Evolutionary conservation across 2,113 vertebrate genomes (phyloP).

Genomic region (Sphyrna mokarran): DNA sequence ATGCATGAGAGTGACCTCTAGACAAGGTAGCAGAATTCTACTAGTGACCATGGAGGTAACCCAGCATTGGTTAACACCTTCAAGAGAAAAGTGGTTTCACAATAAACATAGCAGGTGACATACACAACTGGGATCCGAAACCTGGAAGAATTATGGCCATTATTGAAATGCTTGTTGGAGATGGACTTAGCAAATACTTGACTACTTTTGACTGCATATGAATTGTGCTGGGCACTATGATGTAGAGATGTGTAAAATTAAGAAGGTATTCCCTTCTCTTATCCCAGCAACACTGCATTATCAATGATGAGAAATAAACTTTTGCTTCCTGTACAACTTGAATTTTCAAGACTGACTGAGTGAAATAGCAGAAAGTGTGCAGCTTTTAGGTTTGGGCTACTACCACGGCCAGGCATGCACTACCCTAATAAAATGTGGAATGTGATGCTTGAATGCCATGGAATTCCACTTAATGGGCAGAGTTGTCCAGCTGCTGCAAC

Average conservation of each 20-base stretch:
- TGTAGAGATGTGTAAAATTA: background rate
- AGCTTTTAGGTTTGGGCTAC: background rate
- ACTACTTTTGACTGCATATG: background rate
- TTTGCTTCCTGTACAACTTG: background rate
- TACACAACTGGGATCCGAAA: background rate
- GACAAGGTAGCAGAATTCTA: background rate
- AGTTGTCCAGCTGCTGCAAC: no score
- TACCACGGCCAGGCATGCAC: background rate
- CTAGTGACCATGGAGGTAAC: background rate
- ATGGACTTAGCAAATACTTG: background rate
- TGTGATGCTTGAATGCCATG: background rate
- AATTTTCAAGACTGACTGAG: background rate
- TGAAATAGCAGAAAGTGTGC: background rate
- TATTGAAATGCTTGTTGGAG: background rate
- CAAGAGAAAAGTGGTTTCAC: background rate
- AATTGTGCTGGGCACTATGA: background rate
- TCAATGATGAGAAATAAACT: background rate
- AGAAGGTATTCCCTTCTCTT: background rate
- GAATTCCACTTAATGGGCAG: background rate
- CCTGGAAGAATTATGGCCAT: background rate
- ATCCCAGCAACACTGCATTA: background rate
- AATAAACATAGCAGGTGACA: no score
- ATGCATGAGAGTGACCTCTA: background rate
- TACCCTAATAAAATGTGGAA: background rate
- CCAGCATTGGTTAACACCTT: background rate